Percentiles rank a stretch among this genome's conserved stretches.
Conservation (phyloP, 2,113 vertebrate species). For the Pseudolaguvia tuberculata region DNA sequence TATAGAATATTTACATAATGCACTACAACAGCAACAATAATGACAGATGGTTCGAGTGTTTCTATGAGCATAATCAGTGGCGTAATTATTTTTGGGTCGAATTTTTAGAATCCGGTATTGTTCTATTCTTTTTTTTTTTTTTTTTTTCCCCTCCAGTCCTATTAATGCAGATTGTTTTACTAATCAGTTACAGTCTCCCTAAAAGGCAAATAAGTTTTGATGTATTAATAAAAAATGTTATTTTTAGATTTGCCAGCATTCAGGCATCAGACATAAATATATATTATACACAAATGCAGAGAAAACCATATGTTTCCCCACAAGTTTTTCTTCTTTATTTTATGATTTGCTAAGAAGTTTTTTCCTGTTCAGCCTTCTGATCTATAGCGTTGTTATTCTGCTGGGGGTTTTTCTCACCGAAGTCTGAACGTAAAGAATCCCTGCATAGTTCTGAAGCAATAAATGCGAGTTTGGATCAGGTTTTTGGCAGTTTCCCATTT, state of each 20-base stretch:
- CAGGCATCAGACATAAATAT: neutral
- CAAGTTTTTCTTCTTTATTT: neutral
- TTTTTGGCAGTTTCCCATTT: conserved; percentile 34
- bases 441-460: neutral
- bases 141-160: neutral
- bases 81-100: neutral
- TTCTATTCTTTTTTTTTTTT: neutral
- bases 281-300: neutral
- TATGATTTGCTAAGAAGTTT: neutral
- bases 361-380: neutral
- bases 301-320: no score
- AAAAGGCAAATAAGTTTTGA: neutral
- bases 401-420: neutral
- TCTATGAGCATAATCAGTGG: neutral
- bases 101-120: neutral
- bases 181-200: neutral
- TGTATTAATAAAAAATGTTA: neutral
- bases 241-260: neutral
- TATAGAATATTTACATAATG: conserved; percentile 28
- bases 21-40: conserved; percentile 13
- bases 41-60: conserved; percentile 10
- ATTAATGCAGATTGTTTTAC: neutral
- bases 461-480: conserved; percentile 6
- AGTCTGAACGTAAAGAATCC: neutral
- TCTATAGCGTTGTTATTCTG: neutral